Percentiles rank a stretch among this genome's conserved stretches.
Conservation (phyloP, 2,797 vertebrate genomes). For the Octomys mimax region DNA sequence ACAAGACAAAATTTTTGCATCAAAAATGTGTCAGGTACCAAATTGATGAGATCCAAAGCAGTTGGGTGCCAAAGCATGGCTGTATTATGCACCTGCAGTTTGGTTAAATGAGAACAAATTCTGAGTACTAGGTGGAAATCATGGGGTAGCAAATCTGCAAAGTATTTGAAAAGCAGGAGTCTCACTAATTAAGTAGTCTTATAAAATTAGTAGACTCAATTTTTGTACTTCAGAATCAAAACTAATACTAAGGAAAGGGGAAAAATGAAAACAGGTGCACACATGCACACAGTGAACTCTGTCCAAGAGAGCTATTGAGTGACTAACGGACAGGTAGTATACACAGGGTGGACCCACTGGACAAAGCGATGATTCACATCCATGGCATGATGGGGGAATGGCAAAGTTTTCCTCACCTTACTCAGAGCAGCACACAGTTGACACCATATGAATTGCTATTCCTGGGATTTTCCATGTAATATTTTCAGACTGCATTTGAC, state of each 20-base stretch:
- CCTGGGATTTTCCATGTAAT: background rate
- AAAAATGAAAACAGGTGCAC: background rate
- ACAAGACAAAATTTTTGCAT: background rate
- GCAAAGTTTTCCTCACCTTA: too few relatives aligned
- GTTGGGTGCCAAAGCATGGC: background rate
- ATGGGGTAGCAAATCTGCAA: background rate
- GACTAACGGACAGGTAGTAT: background rate
- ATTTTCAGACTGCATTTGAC: background rate
- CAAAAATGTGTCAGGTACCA: background rate
- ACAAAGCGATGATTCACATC: background rate
- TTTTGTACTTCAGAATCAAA: slow-evolving; percentile 36
- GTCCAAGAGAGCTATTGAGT: background rate
- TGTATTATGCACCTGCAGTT: background rate
- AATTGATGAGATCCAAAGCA: background rate
- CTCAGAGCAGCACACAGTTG: background rate
- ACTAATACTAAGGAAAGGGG: background rate
- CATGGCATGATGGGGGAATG: background rate
- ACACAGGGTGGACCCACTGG: background rate
- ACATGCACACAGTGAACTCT: background rate
- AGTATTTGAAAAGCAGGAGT: background rate
- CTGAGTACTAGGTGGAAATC: slow-evolving; percentile 39
- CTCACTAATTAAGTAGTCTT: slow-evolving; percentile 31
- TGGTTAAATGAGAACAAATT: slow-evolving; percentile 55
- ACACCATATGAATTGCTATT: background rate
- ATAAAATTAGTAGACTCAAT: background rate